Percentiles rank a stretch among this genome's conserved stretches.
phyloP scores from a whole-genome alignment of 1,140 invertebrate genomes.

The Drosophila nikananu region DNA sequence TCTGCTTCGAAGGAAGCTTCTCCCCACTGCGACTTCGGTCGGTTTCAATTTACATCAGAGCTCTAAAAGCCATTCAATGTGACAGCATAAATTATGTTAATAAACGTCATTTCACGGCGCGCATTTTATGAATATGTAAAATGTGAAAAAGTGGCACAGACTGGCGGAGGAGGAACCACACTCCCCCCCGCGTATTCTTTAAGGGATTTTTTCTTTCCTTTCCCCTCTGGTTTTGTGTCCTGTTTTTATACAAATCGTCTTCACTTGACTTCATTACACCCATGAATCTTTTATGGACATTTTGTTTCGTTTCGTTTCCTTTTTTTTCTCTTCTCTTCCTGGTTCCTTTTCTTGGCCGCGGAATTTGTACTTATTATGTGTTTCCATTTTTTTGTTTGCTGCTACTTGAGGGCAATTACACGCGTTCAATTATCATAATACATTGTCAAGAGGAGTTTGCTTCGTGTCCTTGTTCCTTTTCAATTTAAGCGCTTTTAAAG shows the following conservation, averaged over 20 bases:
- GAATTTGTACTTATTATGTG: slow-evolving; percentile 46
- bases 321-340: neutral
- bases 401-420: slow-evolving; percentile 81
- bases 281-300: slow-evolving; percentile 77
- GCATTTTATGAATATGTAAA: slow-evolving; percentile 82
- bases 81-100: slow-evolving; percentile 85
- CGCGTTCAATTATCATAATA: slow-evolving; percentile 84
- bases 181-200: neutral
- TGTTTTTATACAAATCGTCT: slow-evolving; percentile 71
- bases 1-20: too few species aligned
- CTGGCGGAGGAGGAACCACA: neutral
- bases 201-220: slow-evolving; percentile 3
- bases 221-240: slow-evolving; percentile 25
- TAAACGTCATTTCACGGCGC: slow-evolving; percentile 76
- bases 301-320: slow-evolving; percentile 27
- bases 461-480: slow-evolving; percentile 67
- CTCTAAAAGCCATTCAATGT: slow-evolving; percentile 75
- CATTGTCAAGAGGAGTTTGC: slow-evolving; percentile 64
- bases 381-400: slow-evolving; percentile 20
- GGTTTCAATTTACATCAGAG: slow-evolving; percentile 69
- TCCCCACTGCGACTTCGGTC: slow-evolving; percentile 9
- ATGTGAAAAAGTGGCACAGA: slow-evolving; percentile 25
- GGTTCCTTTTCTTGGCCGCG: slow-evolving; percentile 22
- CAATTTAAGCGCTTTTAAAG: slow-evolving; percentile 75
- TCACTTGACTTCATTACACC: slow-evolving; percentile 64